Evolutionary conservation across 2,797 vertebrate species (phyloP), one percentile per base, ranked within the genome.

Genomic region (Catamblyrhynchus diadema): DNA sequence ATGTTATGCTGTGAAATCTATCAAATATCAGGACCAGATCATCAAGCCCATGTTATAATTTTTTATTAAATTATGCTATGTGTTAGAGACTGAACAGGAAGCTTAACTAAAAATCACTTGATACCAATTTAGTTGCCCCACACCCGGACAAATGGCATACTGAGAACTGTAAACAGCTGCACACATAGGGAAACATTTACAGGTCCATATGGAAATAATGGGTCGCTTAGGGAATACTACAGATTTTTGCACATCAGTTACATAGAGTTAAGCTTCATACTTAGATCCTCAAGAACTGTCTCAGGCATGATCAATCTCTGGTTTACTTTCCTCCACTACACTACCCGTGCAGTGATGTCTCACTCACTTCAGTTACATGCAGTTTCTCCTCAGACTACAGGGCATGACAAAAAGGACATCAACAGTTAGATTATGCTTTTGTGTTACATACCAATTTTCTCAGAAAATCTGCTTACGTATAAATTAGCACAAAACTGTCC

Each of bases 331-430:
- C 21, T 70, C 14, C n/a, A 3, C 28, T 66, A 9, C 13, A 30
- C 2, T 50, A 32, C 12, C 8, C 41, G 60, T 0, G 0, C 8
- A 30, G 25, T n/a, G 62, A 62, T 4, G 2, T 70, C 18, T 81
- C 41, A 14, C 8, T 65, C 37, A 22, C 17, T 69, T 44, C 44
- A 10, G 6, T 33, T 56, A 47, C 10, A 14, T 4, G 4, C 1
- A 1, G 7, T 21, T 88, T 74, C 69, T 88, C 33, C 61, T 73
- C 48, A 78, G 47, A 73, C 11, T 25, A 42, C 9, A 70, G 9
- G 9, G 12, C 17, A 25, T 23, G 25, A 3, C 44, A 77, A 24
- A 77, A 77, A 47, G 11, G 24, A 66, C 9, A 71, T 24, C 6
- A 69, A 8, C 47, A 61, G 9, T 42, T 82, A 27, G 14, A 69